Evolutionary conservation across 1,140 invertebrate genomes (phyloP), one percentile per base, ranked within the genome.

Genomic region (Arctopsyche grandis): DNA sequence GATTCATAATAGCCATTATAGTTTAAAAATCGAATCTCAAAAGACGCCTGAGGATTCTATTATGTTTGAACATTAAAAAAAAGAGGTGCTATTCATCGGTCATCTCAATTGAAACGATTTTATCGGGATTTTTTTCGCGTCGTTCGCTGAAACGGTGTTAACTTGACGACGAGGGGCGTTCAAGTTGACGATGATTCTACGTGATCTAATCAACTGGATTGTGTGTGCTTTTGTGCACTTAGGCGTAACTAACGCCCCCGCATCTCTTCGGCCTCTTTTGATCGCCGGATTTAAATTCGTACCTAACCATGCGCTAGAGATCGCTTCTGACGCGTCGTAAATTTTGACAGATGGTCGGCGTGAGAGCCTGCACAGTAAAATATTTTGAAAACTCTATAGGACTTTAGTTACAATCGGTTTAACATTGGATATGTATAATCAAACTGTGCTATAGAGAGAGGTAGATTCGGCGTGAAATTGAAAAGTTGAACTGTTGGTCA

Each of bases 401-500:
- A 7, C 7, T 38, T 38, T 38, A 38, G 29, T 38, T 4, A 38
- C 29, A 38, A 38, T 38, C 29, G 7, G 29, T 38, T 38, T 4
- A 38, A 38, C 1, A 4, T 1, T 38, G 1, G 7, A 1, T 38
- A 7, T 38, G 7, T 38, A 38, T 7, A 38, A 38, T 38, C 29
- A 38, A 38, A 38, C 29, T 7, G 1, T 38, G 29, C 7, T 38
- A 38, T 38, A 38, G 29, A 38, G 29, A 38, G 29, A 38, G 29
- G 29, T 38, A 38, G 29, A 38, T 38, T 52, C 24, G 71, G 71
- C 58, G 74, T 76, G 56, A 76, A 76, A 76, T 76, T 76, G 74
- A 76, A 76, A 76, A 76, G 74, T 76, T 76, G 74, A 76, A 76
- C 24, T 46, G 74, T 76, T 76, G 74, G 74, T 46, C 74, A 76